Evolutionary conservation across 2,113 vertebrate genomes (phyloP).

Genomic region (Xenus cinereus): DNA sequence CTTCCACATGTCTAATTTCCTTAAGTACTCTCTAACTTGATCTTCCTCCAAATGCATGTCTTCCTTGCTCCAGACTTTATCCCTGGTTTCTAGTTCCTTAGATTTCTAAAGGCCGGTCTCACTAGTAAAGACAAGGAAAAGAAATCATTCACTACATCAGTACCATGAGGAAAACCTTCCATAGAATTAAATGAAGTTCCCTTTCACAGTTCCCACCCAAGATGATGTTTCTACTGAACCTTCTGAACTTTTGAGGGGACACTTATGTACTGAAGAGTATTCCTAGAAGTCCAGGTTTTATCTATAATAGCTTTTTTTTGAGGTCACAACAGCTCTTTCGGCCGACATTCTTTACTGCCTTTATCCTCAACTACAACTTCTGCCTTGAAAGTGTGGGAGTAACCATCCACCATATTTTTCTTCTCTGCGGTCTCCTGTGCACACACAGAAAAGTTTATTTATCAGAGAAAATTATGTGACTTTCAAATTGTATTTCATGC

Average conservation of each 20-base stretch:
- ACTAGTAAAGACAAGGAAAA: background rate
- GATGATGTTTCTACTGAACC: background rate
- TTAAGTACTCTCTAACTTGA: background rate
- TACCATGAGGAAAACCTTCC: background rate
- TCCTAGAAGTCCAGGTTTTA: background rate
- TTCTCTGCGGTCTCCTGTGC: background rate
- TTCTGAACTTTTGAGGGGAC: background rate
- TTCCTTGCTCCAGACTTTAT: background rate
- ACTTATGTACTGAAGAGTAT: background rate
- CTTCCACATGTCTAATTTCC: rapidly evolving
- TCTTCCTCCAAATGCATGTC: background rate
- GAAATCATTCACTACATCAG: background rate
- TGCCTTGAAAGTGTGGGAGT: background rate
- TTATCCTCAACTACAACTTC: background rate
- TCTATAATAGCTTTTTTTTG: background rate
- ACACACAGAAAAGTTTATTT: background rate
- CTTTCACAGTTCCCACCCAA: background rate
- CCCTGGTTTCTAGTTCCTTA: background rate
- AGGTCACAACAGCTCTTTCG: background rate
- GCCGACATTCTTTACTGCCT: background rate
- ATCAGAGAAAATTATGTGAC: background rate
- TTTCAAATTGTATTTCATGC: background rate
- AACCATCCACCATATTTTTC: background rate
- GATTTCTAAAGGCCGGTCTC: background rate
- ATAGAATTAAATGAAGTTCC: background rate